Conservation (phyloP, 2,113 vertebrate genomes). For the Synodontis membranacea region DNA sequence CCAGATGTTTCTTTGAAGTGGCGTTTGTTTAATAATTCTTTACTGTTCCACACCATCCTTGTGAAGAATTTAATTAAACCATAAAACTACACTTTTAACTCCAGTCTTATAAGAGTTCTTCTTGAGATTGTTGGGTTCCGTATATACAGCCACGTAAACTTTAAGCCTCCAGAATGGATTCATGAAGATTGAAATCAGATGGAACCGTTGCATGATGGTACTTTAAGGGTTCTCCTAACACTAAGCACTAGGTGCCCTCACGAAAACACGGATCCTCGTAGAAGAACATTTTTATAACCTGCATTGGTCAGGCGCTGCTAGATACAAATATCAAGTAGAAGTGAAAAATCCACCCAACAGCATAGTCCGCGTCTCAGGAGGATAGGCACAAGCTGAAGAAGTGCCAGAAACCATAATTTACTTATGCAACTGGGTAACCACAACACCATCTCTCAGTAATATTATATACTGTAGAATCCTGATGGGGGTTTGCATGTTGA, state of each 20-base stretch:
- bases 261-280: not conserved
- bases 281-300: not conserved
- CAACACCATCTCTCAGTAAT: not conserved
- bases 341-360: not conserved
- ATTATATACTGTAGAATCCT: not conserved
- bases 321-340: not conserved
- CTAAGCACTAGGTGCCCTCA: not conserved
- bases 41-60: conserved; percentile 8
- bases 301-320: not conserved
- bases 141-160: not conserved
- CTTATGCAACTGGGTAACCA: conserved; percentile 3
- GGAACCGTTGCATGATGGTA: not conserved
- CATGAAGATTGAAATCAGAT: conserved; percentile 1
- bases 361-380: not conserved
- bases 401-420: conserved; percentile 3
- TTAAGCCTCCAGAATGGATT: not conserved
- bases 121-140: not conserved
- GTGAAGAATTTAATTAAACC: conserved; percentile 27
- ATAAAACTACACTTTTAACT: conserved; percentile 9
- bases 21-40: not conserved
- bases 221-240: not conserved
- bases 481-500: conserved; percentile 5
- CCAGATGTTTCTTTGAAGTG: conserved; percentile 27
- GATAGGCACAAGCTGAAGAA: not conserved
- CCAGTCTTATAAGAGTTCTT: not conserved